These are phyloP conservation scores for Tapera naevia DNA, from an alignment of 2,797 vertebrate genomes.

Conservation along the genomic window DNA sequence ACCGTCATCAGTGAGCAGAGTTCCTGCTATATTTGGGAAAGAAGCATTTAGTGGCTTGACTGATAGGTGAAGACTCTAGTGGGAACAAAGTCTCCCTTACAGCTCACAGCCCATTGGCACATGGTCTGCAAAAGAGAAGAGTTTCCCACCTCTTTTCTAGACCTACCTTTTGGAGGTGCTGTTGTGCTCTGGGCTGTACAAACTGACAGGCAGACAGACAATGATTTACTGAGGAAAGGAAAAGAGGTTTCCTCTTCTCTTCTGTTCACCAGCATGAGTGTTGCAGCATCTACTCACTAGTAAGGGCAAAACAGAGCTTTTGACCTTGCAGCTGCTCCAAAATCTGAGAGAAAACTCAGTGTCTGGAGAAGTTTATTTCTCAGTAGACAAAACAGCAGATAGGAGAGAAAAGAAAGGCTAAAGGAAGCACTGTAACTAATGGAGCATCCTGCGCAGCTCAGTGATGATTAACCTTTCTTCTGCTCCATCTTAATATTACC, in stretches of 20 bases:
- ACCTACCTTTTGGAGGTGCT: not conserved
- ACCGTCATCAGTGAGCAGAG: not conserved
- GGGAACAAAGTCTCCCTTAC: rapidly evolving
- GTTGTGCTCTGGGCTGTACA: not conserved
- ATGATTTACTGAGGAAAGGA: not conserved
- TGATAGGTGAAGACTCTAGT: not conserved
- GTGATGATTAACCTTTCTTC: not conserved
- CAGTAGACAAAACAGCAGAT: not conserved
- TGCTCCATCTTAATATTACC: not conserved
- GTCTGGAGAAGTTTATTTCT: not conserved
- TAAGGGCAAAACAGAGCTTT: not conserved
- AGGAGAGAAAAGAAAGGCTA: not conserved
- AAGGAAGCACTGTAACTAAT: not conserved
- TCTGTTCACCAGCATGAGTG: not conserved
- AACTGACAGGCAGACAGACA: not conserved
- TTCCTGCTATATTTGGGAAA: not conserved
- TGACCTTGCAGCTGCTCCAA: not conserved
- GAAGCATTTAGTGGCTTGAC: not conserved
- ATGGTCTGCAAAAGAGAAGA: not conserved
- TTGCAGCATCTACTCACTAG: not conserved
- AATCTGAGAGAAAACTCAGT: not conserved
- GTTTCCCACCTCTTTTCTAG: not conserved
- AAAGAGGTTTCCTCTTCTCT: not conserved
- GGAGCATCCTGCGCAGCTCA: not conserved
- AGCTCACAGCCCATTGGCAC: not conserved